Base-by-base conservation (phyloP, 2,113 vertebrate species). In the Morphnarchus princeps region DNA sequence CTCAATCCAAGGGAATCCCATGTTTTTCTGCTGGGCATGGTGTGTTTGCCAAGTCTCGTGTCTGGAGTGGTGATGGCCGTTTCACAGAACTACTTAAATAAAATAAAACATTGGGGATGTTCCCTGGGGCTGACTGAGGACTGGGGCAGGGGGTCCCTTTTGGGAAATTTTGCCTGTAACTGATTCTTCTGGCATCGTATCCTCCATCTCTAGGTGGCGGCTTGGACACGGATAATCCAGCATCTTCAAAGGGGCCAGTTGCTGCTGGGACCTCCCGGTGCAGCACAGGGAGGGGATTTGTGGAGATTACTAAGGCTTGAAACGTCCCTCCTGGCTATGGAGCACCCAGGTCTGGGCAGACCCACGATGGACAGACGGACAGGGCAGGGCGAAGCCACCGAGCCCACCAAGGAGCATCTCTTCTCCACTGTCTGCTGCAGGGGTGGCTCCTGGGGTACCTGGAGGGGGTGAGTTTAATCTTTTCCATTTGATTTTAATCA, bases 301-400 rank as follows among this genome's bases (percentile, higher is more conserved):
- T 2, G 1, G 69, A 45, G 70, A 36, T 87, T 15, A 36, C 0
- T 0, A n/a, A 58, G 19, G 25, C 47, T 78, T 1, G 3, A 31
- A 82, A 43, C 0, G 0, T 65, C 59, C 42, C 72, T 76, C 20
- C 11, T 25, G 54, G 50, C 50, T 38, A 0, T 3, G 5, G 59
- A 81, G 42, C 42, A 31, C 31, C 49, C 40, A 21, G 28, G 5
- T 20, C 13, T 43, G 62, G 55, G 21, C 38, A 26, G n/a, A 52
- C 11, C 78, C 57, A 5, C 3, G 1, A 21, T 0, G 6, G 55
- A 74, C 57, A 58, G 58, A 72, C 0, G 0, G 47, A 54, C 32
- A 24, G 65, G 28, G 9, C 66, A 71, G 52, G 42, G 29, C 3
- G 1, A 90, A 90, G 47, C 24, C 62, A 26, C 31, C 1, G 1